Evolutionary conservation across 2,113 vertebrate genomes (phyloP).

Genomic region (Ammospiza nelsoni): DNA sequence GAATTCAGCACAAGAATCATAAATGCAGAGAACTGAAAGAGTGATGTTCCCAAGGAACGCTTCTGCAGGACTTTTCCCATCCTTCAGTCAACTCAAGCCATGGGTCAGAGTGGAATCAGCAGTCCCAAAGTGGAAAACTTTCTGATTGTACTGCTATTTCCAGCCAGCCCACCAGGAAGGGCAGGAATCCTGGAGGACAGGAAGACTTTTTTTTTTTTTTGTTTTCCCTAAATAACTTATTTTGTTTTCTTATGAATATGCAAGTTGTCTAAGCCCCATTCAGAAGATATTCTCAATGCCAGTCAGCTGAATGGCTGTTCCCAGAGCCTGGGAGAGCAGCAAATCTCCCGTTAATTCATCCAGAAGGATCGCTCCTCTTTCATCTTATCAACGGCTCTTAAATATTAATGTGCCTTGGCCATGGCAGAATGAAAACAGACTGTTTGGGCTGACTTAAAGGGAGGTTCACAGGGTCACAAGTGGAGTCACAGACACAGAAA

Average conservation of each 20-base stretch:
- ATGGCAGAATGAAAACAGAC: slow-evolving; percentile 32
- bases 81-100: neutral
- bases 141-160: neutral
- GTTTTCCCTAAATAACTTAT: neutral
- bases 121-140: neutral
- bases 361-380: slow-evolving; percentile 7
- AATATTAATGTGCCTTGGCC: slow-evolving; percentile 40
- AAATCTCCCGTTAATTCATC: slow-evolving; percentile 1
- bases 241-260: slow-evolving; percentile 30
- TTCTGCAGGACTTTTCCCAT: slow-evolving; percentile 16
- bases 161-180: slow-evolving; percentile 33
- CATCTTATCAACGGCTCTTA: slow-evolving; percentile 42
- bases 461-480: slow-evolving; percentile 55
- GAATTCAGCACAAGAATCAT: slow-evolving; percentile 1
- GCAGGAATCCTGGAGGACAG: slow-evolving; percentile 9
- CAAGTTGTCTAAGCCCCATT: slow-evolving; percentile 3
- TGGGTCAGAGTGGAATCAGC: slow-evolving; percentile 16
- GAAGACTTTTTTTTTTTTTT: neutral
- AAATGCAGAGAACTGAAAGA: neutral
- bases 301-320: slow-evolving; percentile 12
- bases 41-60: slow-evolving; percentile 27
- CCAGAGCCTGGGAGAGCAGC: neutral
- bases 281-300: slow-evolving; percentile 1
- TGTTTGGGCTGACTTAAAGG: slow-evolving; percentile 35
- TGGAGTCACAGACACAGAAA: slow-evolving; percentile 46